A percentile compares a stretch with the other conserved stretches of the same genome.
phyloP scores from a whole-genome alignment of 2,113 vertebrate genomes.

The Aix galericulata region DNA sequence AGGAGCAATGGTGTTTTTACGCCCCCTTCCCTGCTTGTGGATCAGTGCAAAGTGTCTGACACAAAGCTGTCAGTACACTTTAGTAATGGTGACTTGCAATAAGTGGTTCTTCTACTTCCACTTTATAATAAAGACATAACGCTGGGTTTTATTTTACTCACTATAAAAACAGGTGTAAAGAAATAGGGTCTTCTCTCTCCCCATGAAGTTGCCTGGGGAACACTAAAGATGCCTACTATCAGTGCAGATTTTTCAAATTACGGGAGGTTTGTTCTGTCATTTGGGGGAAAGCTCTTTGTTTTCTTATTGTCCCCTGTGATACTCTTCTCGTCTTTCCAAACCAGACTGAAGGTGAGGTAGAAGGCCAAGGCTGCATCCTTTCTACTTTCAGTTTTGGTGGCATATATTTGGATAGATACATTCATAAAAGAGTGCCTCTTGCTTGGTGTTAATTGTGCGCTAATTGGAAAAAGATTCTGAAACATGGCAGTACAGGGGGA shows the following conservation, averaged over 20 bases:
- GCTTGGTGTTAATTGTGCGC: not conserved
- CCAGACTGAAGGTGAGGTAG: no score
- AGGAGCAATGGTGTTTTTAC: accelerated
- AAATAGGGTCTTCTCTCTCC: not conserved
- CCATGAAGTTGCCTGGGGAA: constrained; percentile 28
- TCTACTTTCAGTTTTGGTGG: not conserved
- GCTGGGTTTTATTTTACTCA: not conserved
- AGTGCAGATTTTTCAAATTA: not conserved
- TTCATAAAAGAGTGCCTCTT: not conserved
- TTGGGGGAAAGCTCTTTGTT: not conserved
- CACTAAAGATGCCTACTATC: not conserved
- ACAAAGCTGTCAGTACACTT: not conserved
- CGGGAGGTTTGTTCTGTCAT: accelerated
- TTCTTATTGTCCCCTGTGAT: not conserved
- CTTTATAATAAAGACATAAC: not conserved
- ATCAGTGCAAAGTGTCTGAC: accelerated
- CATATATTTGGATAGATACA: accelerated
- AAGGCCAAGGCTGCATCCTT: not conserved
- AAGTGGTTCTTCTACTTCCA: not conserved
- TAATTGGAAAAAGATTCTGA: not conserved
- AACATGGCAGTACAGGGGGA: not conserved
- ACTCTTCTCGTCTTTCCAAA: not conserved
- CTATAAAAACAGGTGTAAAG: not conserved
- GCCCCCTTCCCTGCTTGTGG: accelerated
- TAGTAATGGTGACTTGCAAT: not conserved